Percentiles rank a stretch among this genome's conserved stretches.
phyloP scores from a whole-genome alignment of 2,888 invertebrate genomes.

The Phaedon cochleariae region DNA sequence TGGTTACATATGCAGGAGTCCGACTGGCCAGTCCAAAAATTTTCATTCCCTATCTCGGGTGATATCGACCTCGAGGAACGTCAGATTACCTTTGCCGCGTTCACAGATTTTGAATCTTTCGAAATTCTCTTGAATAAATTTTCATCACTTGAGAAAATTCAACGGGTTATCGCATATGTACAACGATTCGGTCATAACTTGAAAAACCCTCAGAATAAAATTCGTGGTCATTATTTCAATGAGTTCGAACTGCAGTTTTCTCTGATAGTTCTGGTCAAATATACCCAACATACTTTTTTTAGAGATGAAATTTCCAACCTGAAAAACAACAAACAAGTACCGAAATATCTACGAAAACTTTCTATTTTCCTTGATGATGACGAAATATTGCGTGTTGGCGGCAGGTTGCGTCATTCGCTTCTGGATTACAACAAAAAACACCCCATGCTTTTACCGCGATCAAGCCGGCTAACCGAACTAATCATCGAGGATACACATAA shows the following conservation, averaged over 20 bases:
- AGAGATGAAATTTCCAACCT: background rate
- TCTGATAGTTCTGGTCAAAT: background rate
- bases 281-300: background rate
- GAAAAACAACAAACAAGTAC: conserved; percentile 6
- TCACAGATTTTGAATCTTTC: conserved; percentile 1
- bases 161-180: conserved; percentile 3
- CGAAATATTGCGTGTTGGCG: conserved; percentile 28
- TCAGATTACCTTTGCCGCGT: background rate
- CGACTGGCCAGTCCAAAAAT: background rate
- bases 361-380: conserved; percentile 2
- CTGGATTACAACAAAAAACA: conserved; percentile 29
- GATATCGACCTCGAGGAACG: background rate
- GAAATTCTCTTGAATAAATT: background rate
- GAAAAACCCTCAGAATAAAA: background rate
- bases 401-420: conserved; percentile 24
- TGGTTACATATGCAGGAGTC: conserved; percentile 12
- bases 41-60: background rate
- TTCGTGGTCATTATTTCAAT: background rate
- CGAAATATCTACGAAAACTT: conserved; percentile 14
- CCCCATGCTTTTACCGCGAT: conserved; percentile 15
- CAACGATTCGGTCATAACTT: conserved; percentile 1
- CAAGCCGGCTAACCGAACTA: background rate
- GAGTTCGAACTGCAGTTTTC: background rate
- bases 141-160: conserved; percentile 6
- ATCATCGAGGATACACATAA: conserved; percentile 9